These are phyloP conservation scores for Euproctis similis DNA, from an alignment of 2,888 invertebrate species.

Conservation along the genomic window DNA sequence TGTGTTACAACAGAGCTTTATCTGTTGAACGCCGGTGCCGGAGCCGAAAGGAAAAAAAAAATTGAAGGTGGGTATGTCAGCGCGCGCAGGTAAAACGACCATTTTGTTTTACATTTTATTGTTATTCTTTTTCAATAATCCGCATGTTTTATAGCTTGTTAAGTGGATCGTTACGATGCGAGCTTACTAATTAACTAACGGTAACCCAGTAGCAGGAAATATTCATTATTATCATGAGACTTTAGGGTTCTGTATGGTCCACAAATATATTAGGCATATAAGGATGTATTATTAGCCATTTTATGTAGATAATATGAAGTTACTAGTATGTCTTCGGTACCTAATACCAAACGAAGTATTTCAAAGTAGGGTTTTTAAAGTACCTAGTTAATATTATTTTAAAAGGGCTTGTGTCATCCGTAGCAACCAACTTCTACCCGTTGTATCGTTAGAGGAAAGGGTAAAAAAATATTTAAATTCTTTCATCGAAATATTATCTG, in stretches of 20 bases:
- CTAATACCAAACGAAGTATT: no score
- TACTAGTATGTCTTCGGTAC: no score
- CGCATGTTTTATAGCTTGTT: slow-evolving; percentile 68
- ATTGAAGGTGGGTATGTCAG: slow-evolving; percentile 41
- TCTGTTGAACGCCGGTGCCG: slow-evolving; percentile 47
- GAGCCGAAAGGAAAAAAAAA: slow-evolving; percentile 43
- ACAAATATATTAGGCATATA: no score
- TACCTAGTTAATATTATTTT: no score
- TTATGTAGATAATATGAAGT: no score
- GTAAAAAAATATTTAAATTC: no score
- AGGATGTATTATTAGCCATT: no score
- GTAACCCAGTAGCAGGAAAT: slow-evolving; percentile 52
- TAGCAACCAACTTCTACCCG: no score
- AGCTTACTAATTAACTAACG: slow-evolving; percentile 53
- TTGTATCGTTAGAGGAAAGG: no score
- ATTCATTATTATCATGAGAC: slow-evolving; percentile 30
- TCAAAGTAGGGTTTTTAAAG: no score
- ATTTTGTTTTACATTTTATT: slow-evolving; percentile 54
- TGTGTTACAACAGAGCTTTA: slow-evolving; percentile 66
- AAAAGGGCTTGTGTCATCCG: no score
- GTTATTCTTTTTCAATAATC: slow-evolving; percentile 66
- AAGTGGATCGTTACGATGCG: slow-evolving; percentile 53
- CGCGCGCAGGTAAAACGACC: slow-evolving; percentile 62
- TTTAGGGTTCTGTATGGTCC: slow-evolving; percentile 15
- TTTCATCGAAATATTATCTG: no score